Base-by-base conservation (phyloP, 2,797 vertebrate species). In the Tapirus indicus region DNA sequence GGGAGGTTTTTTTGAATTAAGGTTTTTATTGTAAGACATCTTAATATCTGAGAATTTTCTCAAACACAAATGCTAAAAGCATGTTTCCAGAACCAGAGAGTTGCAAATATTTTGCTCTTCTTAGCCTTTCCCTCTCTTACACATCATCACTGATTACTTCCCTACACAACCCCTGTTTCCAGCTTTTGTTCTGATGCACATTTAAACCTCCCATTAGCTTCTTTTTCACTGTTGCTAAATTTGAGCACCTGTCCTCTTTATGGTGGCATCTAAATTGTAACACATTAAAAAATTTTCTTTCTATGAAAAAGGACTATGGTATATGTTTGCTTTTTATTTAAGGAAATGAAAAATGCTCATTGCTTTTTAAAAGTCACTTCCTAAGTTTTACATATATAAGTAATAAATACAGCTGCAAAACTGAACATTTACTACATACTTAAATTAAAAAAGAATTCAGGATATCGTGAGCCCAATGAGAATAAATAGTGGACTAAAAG, bases 321-420 rank as follows among this genome's bases (percentile, higher is more conserved):
- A 44, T 97, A 58, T 68, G 12, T n/a, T 58, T 89, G 23, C 62
- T 72, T 84, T 96, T 91, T 90, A 64, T 92, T 85, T 92, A 14
- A 49, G 68, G 35, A 84, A 94, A 49, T 90, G 13, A 66, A 87
- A 95, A 54, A 56, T 54, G 90, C 41, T 86, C 47, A 44, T 72
- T 49, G 10, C 23, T 71, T 91, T 60, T 68, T 25, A 10, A 66
- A 95, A 90, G 32, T 74, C 17, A 82, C n/a, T 85, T 94, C 10
- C 14, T 92, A 95, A 74, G 87, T 89, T 20, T 89, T 74, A 74
- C 35, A 5, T 88, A 20, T 54, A 5, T 58, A 77, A 71, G 29
- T 75, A 95, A 66, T 74, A 84, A 62, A 80, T 79, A 54, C 2
- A 80, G 29, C 3, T 77, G 25, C 35, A 87, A 95, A 95, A 32